phyloP scores from a whole-genome alignment of 2,888 invertebrate genomes.

The Arctia plantaginis region DNA sequence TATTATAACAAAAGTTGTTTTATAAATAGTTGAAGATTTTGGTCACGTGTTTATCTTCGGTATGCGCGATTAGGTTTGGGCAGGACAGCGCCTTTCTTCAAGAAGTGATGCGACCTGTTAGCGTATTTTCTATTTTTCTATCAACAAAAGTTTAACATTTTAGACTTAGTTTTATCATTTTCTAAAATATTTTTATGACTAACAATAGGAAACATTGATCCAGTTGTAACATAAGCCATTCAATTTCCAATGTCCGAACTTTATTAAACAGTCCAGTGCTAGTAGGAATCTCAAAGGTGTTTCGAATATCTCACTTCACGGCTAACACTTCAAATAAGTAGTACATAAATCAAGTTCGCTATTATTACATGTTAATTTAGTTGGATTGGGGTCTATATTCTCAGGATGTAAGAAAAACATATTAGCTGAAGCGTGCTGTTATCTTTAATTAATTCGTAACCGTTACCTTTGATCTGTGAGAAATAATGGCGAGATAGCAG shows the following conservation, averaged over 20 bases:
- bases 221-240: conserved; percentile 28
- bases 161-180: not conserved
- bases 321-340: conserved; percentile 15
- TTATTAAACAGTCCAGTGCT: conserved; percentile 24
- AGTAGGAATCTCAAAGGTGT: conserved; percentile 30
- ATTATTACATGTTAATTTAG: conserved; percentile 22
- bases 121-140: not conserved
- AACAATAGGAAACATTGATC: not conserved
- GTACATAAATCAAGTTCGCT: conserved; percentile 30
- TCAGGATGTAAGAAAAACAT: conserved; percentile 17
- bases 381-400: conserved; percentile 6
- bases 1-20: not conserved
- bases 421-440: conserved; percentile 3
- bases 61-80: not conserved
- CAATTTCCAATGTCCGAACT: conserved; percentile 9
- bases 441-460: conserved; percentile 14
- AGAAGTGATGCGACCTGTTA: not conserved
- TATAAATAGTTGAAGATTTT: not conserved
- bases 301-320: conserved; percentile 23
- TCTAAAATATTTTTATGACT: not conserved
- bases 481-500: conserved; percentile 4
- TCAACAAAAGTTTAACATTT: not conserved
- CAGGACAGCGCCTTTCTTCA: not conserved
- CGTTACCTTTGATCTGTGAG: conserved; percentile 19
- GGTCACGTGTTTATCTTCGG: not conserved